Percentiles rank a stretch among this genome's conserved stretches.
phyloP scores from a whole-genome alignment of 92 coral and sea anemone genomes.

The Actinernus sp. region DNA sequence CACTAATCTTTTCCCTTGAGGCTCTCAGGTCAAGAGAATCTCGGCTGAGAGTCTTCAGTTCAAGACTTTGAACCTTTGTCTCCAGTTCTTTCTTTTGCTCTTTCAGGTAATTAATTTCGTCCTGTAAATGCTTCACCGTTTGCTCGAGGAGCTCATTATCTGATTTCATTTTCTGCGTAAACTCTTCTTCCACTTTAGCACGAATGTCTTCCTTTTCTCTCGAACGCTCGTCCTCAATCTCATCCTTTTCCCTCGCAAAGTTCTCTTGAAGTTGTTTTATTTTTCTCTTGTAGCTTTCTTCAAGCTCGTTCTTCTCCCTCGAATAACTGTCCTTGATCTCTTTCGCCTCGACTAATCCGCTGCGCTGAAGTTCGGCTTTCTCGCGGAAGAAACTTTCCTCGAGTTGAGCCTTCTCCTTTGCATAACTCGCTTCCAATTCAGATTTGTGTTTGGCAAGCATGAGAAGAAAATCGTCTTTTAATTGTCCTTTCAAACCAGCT shows the following conservation, averaged over 20 bases:
- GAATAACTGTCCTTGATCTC: slow-evolving; percentile 81
- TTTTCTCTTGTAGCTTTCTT: slow-evolving; percentile 89
- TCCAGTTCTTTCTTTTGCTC: slow-evolving; percentile 83
- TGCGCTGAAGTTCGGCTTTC: slow-evolving; percentile 74
- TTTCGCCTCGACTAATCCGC: slow-evolving; percentile 73
- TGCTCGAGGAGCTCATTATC: slow-evolving; percentile 77
- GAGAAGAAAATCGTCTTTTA: slow-evolving; percentile 90
- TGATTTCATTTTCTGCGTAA: slow-evolving; percentile 67
- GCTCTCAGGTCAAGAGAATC: slow-evolving; percentile 75
- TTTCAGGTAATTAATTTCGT: slow-evolving; percentile 68
- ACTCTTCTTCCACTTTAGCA: slow-evolving; percentile 81
- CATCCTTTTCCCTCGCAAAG: slow-evolving; percentile 73
- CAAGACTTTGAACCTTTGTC: slow-evolving; percentile 78
- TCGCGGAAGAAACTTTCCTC: slow-evolving; percentile 85
- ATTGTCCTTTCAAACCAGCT: slow-evolving; percentile 93
- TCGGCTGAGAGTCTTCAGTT: slow-evolving; percentile 77
- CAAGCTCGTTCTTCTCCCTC: slow-evolving; percentile 77
- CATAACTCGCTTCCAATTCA: slow-evolving; percentile 81
- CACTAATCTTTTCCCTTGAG: slow-evolving; percentile 78
- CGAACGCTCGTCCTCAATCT: slow-evolving; percentile 72
- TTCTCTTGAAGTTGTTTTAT: slow-evolving; percentile 84
- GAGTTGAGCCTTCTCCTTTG: slow-evolving; percentile 72
- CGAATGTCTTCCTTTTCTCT: slow-evolving; percentile 75
- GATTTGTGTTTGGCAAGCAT: slow-evolving; percentile 85
- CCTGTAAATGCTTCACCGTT: slow-evolving; percentile 72